Evolutionary conservation across 2,113 vertebrate species (phyloP), one percentile per base, ranked within the genome.

Genomic region (Poecile atricapillus): DNA sequence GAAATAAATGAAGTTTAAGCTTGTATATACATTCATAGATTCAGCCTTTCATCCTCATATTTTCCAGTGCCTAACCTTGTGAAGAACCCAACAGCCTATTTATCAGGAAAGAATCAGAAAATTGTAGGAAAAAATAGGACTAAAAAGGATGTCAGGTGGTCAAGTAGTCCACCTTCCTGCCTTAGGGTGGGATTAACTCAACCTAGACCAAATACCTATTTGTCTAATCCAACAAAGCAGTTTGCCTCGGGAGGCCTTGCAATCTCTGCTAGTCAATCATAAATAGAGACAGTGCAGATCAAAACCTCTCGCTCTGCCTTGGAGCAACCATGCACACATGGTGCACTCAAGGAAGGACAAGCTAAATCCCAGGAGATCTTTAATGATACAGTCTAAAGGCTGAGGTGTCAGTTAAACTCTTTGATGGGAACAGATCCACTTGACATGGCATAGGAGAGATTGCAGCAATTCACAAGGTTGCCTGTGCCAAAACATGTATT

Each of bases 221-320:
- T 95, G 91, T 92, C 68, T 96, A 81, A 87, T 75, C 13, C 92
- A 90, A 90, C 76, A 94, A 93, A 94, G 64, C 64, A 74, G 47
- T 47, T 86, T 89, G 85, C 94, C 94, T 28, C 60, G 35, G 85
- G 88, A 88, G 13, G 67, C 63, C 46, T 3, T 58, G 82, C 85
- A 94, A 89, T 94, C 83, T 93, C 60, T 96, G 56, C 75, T 93
- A 93, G 96, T 94, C 96, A 95, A 88, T 97, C 93, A 95, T 91
- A 93, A 96, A 96, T 62, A 94, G 94, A 93, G 93, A 94, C 93
- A 95, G 43, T 24, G 33, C 63, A 94, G 89, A 93, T 87, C 87
- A 91, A 97, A 96, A 82, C 81, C 33, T 69, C 70, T 82, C 53
- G 10, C 30, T 91, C 37, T 91, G 78, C 87, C 96, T 95, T 35